Conservation (phyloP, 1,140 invertebrate species). For the Glossosoma conforme region DNA sequence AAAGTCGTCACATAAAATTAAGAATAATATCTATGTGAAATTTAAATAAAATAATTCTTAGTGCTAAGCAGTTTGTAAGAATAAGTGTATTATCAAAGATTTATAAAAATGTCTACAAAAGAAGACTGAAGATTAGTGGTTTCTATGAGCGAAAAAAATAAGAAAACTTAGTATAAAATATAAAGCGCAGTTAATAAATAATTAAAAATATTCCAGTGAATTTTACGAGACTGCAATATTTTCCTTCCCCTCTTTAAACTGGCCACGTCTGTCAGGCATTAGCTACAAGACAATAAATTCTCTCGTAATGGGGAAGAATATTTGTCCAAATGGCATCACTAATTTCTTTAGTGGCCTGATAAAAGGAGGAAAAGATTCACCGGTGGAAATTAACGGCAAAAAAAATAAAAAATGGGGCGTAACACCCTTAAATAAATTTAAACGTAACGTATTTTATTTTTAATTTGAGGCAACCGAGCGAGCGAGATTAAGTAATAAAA, state of each 20-base stretch:
- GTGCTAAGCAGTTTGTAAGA: no score
- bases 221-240: no score
- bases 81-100: no score
- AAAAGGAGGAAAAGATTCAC: background rate
- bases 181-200: no score
- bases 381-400: background rate
- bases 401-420: background rate
- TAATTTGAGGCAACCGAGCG: slow-evolving; percentile 29
- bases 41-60: no score
- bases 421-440: slow-evolving; percentile 23
- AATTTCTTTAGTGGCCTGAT: slow-evolving; percentile 25
- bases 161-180: no score
- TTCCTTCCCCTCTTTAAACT: slow-evolving; percentile 4
- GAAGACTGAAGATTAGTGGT: no score
- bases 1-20: no score
- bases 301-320: slow-evolving; percentile 26
- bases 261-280: slow-evolving; percentile 1
- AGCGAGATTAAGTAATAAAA: slow-evolving; percentile 31
- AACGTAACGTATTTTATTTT: slow-evolving; percentile 30
- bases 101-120: no score
- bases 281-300: slow-evolving; percentile 27
- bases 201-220: no score
- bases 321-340: slow-evolving; percentile 30
- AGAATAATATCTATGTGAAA: no score
- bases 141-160: no score